These are phyloP conservation scores for Strix uralensis DNA, from an alignment of 2,113 vertebrate genomes.

Conservation along the genomic window DNA sequence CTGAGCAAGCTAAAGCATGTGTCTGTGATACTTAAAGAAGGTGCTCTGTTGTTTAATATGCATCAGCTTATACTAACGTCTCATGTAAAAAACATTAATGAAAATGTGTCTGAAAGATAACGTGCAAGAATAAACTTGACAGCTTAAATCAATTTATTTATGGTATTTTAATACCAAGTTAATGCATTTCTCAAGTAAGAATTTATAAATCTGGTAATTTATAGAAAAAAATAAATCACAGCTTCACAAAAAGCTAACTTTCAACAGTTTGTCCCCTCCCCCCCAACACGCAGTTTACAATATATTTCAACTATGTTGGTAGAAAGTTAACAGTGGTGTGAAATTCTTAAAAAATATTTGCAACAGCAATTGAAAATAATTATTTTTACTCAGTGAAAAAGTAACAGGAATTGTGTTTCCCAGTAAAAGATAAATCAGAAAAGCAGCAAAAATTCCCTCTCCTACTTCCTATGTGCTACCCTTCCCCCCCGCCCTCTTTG, in stretches of 20 bases:
- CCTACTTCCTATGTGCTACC: neutral
- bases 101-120: neutral
- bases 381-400: constrained; percentile 41
- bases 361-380: constrained; percentile 60
- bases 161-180: constrained; percentile 59
- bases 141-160: constrained; percentile 44
- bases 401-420: constrained; percentile 32
- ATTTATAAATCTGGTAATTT: constrained; percentile 69
- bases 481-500: neutral
- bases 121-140: neutral
- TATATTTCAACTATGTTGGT: constrained; percentile 58
- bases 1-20: neutral
- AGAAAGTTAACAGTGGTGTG: constrained; percentile 66
- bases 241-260: constrained; percentile 65
- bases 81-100: neutral
- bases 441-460: constrained; percentile 37
- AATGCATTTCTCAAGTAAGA: constrained; percentile 67
- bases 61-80: neutral
- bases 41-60: neutral
- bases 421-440: constrained; percentile 34
- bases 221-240: constrained; percentile 70
- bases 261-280: constrained; percentile 54
- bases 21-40: too few species aligned
- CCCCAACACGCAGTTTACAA: constrained; percentile 62
- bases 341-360: constrained; percentile 57